Percentiles rank a stretch among this genome's conserved stretches.
These are phyloP conservation scores for Neodon shergylaensis DNA, from an alignment of 2,113 vertebrate species.

Conservation along the genomic window DNA sequence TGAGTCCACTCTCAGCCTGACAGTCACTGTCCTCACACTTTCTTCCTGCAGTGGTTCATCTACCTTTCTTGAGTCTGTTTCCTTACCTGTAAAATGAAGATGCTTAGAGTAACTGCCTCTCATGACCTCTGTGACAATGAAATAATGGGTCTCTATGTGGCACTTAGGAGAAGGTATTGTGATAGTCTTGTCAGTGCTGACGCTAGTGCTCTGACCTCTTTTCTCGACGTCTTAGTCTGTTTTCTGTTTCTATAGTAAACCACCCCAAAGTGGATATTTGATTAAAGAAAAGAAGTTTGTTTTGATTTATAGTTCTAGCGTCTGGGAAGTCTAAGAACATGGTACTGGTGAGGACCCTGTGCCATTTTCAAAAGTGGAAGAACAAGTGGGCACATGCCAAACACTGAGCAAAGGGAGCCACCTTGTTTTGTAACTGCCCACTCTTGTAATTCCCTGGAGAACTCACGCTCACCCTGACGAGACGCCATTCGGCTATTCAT, in stretches of 20 bases:
- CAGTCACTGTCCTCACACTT: background rate
- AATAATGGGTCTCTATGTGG: background rate
- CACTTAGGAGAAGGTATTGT: background rate
- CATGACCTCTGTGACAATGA: background rate
- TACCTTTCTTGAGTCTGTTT: background rate
- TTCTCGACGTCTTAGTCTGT: background rate
- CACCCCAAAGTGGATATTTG: background rate
- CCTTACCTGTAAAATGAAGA: slow-evolving; percentile 27
- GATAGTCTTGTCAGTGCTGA: background rate
- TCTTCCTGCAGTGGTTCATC: background rate
- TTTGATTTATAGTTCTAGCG: background rate
- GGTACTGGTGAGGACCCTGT: background rate
- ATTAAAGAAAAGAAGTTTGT: background rate
- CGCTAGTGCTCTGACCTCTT: slow-evolving; percentile 16
- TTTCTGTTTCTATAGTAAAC: background rate
- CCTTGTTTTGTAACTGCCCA: background rate
- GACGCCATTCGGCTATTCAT: background rate
- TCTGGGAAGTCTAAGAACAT: background rate
- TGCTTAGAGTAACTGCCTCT: background rate
- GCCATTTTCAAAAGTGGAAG: background rate
- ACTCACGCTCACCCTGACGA: too few species aligned
- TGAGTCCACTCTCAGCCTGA: background rate
- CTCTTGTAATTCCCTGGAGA: background rate
- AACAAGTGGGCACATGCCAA: background rate
- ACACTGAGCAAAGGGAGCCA: background rate